Base-by-base conservation (phyloP, 2,113 vertebrate genomes). In the Meleagris gallopavo region DNA sequence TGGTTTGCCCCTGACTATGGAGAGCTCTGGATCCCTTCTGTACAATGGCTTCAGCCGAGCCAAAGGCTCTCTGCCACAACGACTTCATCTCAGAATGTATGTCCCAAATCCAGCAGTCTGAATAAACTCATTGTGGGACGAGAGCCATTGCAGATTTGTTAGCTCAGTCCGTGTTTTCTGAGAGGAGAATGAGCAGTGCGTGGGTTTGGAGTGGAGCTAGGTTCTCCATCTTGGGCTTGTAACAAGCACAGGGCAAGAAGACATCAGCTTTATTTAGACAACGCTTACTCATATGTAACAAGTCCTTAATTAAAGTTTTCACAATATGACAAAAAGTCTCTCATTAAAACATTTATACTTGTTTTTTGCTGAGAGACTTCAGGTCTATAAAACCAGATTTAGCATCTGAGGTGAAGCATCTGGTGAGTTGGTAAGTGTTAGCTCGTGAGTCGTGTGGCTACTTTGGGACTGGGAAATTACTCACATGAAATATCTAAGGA, bases 321-420 rank as follows among this genome's bases (percentile, higher is more conserved):
- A 81, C 14, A 13, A 80, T 69, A 83, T 77, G 86, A 66, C 72
- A 61, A 58, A 62, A 92, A 89, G 43, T n/a, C n/a, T 27, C 9
- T 62, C 48, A 60, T 91, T 82, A 85, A 91, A 86, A 25, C 91
- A 85, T 97, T 96, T 95, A 94, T 92, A 66, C 93, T 81, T 86
- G 32, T 74, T 54, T 91, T 95, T 95, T 94, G 58, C 65, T 89
- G 81, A 64, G 43, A 89, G 87, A 83, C 72, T 65, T 77, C 70
- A 24, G 84, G 76, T 90, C 65, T 65, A 86, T 85, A 75, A 88
- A 95, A 65, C 92, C 82, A 25, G 88, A 45, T 34, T 73, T 76
- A 82, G 88, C 86, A 86, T 93, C 70, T 60, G 83, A 91, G 88
- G 78, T 93, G 86, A 92, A 90, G 87, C 89, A 93, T 91, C 84